Evolutionary conservation across 1,140 invertebrate species (phyloP), one percentile per base, ranked within the genome.

Genomic region (Caenorhabditis remanei): DNA sequence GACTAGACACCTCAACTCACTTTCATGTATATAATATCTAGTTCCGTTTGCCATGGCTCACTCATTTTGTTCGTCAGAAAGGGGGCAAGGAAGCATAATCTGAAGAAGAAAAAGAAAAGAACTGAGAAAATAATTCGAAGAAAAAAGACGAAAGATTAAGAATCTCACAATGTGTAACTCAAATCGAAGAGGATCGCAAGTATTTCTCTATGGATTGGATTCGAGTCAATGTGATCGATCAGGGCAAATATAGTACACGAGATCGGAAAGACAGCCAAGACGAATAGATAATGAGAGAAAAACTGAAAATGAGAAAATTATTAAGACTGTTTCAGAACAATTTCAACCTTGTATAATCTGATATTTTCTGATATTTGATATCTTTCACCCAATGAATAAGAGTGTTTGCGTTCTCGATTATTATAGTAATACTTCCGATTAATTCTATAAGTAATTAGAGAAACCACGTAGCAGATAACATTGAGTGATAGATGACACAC

Each of bases 311-410:
- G 1, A 32, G 32, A 32, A 2, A 32, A 32, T 32, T 32, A 32
- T 32, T 32, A 2, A 32, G 32, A 32, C 32, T 32, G 32, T 32
- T 32, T 32, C 32, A 32, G 32, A 32, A 32, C n/a, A 2, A 32
- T 32, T 32, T 32, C 32, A 43, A 71, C 65, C 41, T 43, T 71
- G 21, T 43, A 71, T 43, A 71, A 46, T n/a, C 65, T 40, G 19
- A 71, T 43, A 71, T 71, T 71, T 71, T 71, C 65, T 0, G 65
- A 71, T 19, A 71, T 71, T 19, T 71, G 65, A 46, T 71, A 71
- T 71, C 65, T 14, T 46, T 71, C 65, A 43, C 65, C 65, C 3
- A 71, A 19, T 2, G 65, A 71, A 71, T 71, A 71, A 8, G 65
- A 71, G 19, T 71, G 65, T 43, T 43, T 43, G 21, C 46, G 11